phyloP scores from a whole-genome alignment of 2,888 invertebrate species.

The Chrysodeixis includens region DNA sequence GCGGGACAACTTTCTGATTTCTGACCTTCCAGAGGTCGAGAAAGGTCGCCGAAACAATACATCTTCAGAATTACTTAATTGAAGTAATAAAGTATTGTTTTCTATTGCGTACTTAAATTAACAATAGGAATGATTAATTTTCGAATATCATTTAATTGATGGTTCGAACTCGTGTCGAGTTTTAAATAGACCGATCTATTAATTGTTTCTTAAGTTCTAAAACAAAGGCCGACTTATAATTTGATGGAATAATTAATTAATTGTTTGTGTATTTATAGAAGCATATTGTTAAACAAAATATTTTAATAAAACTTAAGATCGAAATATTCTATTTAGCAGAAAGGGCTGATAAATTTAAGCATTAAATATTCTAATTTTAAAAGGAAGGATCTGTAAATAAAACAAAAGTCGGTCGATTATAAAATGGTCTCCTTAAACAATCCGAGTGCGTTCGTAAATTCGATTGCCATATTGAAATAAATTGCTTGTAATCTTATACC shows the following conservation, averaged over 20 bases:
- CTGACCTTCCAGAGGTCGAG: background rate
- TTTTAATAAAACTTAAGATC: background rate
- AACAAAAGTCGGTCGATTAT: constrained; percentile 72
- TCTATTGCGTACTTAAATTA: constrained; percentile 2
- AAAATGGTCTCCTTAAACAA: constrained; percentile 76
- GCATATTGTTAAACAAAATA: background rate
- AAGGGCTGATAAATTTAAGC: background rate
- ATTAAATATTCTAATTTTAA: constrained; percentile 34
- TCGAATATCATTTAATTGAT: background rate
- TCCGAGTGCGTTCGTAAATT: constrained; percentile 80
- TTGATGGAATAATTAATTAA: background rate
- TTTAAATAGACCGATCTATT: constrained; percentile 3
- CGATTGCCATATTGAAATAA: constrained; percentile 87
- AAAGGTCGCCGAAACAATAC: background rate
- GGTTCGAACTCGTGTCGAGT: background rate
- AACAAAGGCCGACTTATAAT: background rate
- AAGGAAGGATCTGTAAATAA: constrained; percentile 61
- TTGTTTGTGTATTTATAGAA: background rate
- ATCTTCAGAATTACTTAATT: background rate
- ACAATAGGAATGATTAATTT: background rate
- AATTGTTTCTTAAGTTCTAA: background rate
- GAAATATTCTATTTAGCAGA: background rate
- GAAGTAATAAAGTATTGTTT: constrained; percentile 3
- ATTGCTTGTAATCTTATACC: constrained; percentile 89
- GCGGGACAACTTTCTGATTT: constrained; percentile 32